Conservation (phyloP, 2,888 invertebrate genomes). For the Drymonia ruficornis region DNA sequence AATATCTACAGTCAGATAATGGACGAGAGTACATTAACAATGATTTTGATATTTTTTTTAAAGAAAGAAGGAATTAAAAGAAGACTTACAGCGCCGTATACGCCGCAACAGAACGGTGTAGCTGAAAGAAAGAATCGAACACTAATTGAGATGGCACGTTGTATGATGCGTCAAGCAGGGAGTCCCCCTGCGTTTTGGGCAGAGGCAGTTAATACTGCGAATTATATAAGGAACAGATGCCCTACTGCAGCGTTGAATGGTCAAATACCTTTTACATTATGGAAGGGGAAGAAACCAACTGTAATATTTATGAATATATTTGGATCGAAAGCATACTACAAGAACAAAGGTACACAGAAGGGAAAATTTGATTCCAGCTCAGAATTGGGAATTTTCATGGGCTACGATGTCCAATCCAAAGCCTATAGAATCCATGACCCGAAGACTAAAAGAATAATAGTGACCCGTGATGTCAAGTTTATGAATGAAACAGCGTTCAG, state of each 20-base stretch:
- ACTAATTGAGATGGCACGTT: slow-evolving; percentile 14
- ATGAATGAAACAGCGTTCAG: too few species aligned
- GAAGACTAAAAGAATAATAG: too few species aligned
- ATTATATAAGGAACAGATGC: background rate
- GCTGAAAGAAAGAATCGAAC: slow-evolving; percentile 11
- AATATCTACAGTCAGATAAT: too few species aligned
- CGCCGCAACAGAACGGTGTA: slow-evolving; percentile 5
- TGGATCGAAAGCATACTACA: slow-evolving; percentile 11
- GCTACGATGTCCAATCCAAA: too few species aligned
- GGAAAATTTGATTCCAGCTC: too few species aligned
- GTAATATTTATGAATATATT: too few species aligned
- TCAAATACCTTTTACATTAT: slow-evolving; percentile 19
- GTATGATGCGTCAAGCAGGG: slow-evolving; percentile 22
- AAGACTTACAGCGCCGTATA: slow-evolving; percentile 2
- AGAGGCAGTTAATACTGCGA: slow-evolving; percentile 13
- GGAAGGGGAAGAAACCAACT: slow-evolving; percentile 1
- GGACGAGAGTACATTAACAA: too few species aligned
- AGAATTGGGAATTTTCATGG: too few species aligned
- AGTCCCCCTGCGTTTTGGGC: slow-evolving; percentile 16
- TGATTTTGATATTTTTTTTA: too few species aligned
- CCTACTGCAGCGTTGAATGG: background rate
- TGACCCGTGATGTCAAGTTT: too few species aligned
- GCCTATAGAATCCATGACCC: too few species aligned
- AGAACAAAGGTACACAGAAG: slow-evolving; percentile 14
- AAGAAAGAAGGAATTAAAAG: background rate